These are phyloP conservation scores for Trichoplax adhaerens DNA, from an alignment of 37 sponge, comb jelly and placozoan species.

Conservation along the genomic window DNA sequence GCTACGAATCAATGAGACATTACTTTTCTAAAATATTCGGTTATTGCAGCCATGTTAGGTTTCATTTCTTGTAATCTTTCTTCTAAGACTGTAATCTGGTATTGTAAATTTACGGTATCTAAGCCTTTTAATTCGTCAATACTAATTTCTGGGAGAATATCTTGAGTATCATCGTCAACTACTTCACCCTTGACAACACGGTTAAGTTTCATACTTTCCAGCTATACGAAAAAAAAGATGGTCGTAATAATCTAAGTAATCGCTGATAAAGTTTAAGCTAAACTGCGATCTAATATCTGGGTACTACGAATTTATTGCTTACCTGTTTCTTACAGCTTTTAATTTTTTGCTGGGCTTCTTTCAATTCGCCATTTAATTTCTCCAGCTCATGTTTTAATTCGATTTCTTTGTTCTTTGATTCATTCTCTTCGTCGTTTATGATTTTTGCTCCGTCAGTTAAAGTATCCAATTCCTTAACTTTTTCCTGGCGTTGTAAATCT, in stretches of 20 bases:
- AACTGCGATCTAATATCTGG: no score
- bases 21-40: slow-evolving; percentile 79
- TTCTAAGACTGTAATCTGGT: slow-evolving; percentile 69
- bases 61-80: slow-evolving; percentile 68
- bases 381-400: slow-evolving; percentile 21
- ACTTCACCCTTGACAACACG: no score
- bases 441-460: slow-evolving; percentile 1
- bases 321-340: slow-evolving; percentile 70
- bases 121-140: no score
- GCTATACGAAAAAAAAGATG: no score
- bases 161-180: no score
- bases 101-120: slow-evolving; percentile 11
- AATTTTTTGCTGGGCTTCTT: slow-evolving; percentile 65
- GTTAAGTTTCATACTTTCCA: no score
- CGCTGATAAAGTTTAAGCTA: no score
- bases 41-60: slow-evolving; percentile 94
- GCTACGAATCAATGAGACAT: neutral
- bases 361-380: slow-evolving; percentile 30
- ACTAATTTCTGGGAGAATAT: no score
- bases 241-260: no score
- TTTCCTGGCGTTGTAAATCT: slow-evolving; percentile 22
- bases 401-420: slow-evolving; percentile 13
- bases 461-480: slow-evolving; percentile 18
- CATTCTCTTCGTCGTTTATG: slow-evolving; percentile 5
- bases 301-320: neutral